phyloP scores from a whole-genome alignment of 2,113 vertebrate species.

The Herpailurus yagouaroundi region DNA sequence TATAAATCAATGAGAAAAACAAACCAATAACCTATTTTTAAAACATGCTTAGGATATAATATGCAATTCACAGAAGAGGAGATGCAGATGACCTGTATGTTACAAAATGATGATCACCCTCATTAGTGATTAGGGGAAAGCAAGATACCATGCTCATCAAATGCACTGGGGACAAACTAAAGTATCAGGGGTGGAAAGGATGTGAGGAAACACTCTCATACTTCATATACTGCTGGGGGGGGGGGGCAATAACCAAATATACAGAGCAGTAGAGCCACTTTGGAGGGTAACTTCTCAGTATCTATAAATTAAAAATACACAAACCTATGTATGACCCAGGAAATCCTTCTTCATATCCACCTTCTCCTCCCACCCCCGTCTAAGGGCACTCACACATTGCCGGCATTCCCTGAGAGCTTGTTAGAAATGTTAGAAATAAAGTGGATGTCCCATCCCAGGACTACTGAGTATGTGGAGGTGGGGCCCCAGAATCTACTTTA shows the following conservation, averaged over 20 bases:
- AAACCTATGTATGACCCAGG: background rate
- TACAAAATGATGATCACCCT: background rate
- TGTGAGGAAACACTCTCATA: background rate
- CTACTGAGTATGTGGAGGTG: too few species aligned
- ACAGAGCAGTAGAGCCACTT: background rate
- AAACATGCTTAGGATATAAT: background rate
- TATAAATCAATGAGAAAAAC: conserved; percentile 33
- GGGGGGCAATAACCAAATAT: too few species aligned
- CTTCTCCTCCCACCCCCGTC: background rate
- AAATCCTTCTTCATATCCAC: background rate
- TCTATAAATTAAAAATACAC: background rate
- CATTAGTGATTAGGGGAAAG: background rate
- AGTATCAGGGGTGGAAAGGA: background rate
- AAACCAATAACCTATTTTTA: background rate
- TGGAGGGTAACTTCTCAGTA: background rate
- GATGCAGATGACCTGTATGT: background rate
- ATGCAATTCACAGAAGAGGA: background rate
- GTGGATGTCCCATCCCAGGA: background rate
- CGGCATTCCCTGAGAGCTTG: background rate
- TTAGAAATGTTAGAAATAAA: background rate
- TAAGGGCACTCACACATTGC: background rate
- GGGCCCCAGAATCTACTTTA: background rate
- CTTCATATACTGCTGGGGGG: background rate
- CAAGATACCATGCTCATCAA: background rate
- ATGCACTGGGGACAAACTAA: background rate